phyloP scores from a whole-genome alignment of 2,113 vertebrate genomes.

The Paradoxurus hermaphroditus region DNA sequence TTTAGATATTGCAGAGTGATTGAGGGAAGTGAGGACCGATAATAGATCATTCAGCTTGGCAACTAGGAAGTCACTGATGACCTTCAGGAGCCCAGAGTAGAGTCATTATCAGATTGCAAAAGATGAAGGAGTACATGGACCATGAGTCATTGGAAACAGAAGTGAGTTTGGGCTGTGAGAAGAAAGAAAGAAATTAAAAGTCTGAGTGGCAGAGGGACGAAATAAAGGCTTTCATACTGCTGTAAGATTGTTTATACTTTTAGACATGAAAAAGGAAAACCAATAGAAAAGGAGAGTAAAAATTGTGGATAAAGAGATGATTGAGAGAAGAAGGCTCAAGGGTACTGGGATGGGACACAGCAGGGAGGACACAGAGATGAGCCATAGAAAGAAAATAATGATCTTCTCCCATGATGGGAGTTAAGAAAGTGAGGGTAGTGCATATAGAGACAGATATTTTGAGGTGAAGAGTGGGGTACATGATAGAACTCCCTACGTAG shows the following conservation, averaged over 20 bases:
- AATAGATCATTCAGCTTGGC: not conserved
- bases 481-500: not conserved
- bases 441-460: not conserved
- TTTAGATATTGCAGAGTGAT: not conserved
- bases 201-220: not conserved
- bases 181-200: not conserved
- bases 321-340: not conserved
- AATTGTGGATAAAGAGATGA: not conserved
- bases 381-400: not conserved
- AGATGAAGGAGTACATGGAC: not conserved
- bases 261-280: not conserved
- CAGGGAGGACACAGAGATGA: not conserved
- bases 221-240: not conserved
- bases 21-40: not conserved
- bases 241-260: not conserved
- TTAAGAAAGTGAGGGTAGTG: not conserved
- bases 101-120: constrained; percentile 24
- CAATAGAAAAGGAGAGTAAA: not conserved
- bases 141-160: not conserved
- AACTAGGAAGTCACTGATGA: constrained; percentile 27
- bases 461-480: not conserved
- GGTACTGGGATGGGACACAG: not conserved
- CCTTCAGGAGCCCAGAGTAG: not conserved
- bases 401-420: not conserved
- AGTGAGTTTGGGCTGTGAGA: not conserved